phyloP scores from a whole-genome alignment of 1,140 invertebrate species.

The Apis cerana region DNA sequence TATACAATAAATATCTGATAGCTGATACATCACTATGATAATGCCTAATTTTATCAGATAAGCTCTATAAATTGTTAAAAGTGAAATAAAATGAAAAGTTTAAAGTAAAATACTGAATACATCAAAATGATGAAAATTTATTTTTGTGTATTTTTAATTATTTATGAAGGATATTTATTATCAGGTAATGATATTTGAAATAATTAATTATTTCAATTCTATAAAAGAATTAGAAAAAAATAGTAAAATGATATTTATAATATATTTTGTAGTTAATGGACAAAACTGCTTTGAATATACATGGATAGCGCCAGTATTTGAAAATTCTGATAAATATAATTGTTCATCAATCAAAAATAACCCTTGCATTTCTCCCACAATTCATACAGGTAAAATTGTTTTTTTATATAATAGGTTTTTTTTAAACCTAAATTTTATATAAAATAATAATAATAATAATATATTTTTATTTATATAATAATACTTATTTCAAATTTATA shows the following conservation, averaged over 20 bases:
- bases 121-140: constrained; percentile 29
- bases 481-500: constrained; percentile 5
- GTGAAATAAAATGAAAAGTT: neutral
- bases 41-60: constrained; percentile 52
- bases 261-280: constrained; percentile 18
- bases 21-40: neutral
- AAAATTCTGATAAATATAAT: neutral
- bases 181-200: constrained; percentile 37
- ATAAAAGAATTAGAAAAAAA: neutral
- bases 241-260: constrained; percentile 22
- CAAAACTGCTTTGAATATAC: constrained; percentile 62
- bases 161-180: neutral
- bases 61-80: neutral
- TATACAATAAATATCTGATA: constrained; percentile 5
- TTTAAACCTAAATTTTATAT: neutral
- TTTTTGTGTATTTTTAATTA: constrained; percentile 6
- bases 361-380: constrained; percentile 61
- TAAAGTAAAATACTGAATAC: neutral
- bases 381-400: constrained; percentile 35
- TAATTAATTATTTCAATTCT: neutral
- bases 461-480: neutral
- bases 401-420: no score
- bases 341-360: neutral
- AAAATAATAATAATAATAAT: neutral
- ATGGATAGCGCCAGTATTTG: constrained; percentile 52